A percentile compares a stretch with the other conserved stretches of the same genome.
These are phyloP conservation scores for Phlogophora meticulosa DNA, from an alignment of 2,888 invertebrate species.

Conservation along the genomic window DNA sequence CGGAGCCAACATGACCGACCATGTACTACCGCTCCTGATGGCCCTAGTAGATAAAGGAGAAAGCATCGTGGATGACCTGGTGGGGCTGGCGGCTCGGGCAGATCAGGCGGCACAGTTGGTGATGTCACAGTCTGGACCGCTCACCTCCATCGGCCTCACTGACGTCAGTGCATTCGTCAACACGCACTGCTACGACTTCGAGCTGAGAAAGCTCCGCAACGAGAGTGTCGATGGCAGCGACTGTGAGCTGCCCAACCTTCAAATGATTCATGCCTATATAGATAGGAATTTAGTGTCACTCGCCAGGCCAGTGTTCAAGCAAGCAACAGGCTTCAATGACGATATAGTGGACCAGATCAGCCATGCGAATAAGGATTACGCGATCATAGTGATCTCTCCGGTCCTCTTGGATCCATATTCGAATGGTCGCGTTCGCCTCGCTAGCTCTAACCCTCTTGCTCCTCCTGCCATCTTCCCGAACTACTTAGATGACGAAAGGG, in stretches of 20 bases:
- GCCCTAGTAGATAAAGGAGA: slow-evolving; percentile 67
- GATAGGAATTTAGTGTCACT: slow-evolving; percentile 64
- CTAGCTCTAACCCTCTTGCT: slow-evolving; percentile 68
- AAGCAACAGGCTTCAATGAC: slow-evolving; percentile 58
- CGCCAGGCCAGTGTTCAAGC: slow-evolving; percentile 55
- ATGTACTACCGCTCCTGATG: slow-evolving; percentile 71
- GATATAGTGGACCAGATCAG: slow-evolving; percentile 69
- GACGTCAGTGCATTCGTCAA: slow-evolving; percentile 76
- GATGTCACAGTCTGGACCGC: slow-evolving; percentile 64
- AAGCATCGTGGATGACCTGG: slow-evolving; percentile 36
- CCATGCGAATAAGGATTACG: slow-evolving; percentile 66
- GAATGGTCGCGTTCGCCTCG: slow-evolving; percentile 74
- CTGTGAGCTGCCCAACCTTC: slow-evolving; percentile 76
- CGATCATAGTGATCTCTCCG: slow-evolving; percentile 71
- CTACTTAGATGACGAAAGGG: slow-evolving; percentile 73
- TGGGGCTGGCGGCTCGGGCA: slow-evolving; percentile 27
- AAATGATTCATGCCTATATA: slow-evolving; percentile 74
- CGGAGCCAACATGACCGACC: slow-evolving; percentile 78
- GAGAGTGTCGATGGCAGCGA: slow-evolving; percentile 62
- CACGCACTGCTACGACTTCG: slow-evolving; percentile 75
- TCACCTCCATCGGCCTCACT: slow-evolving; percentile 77
- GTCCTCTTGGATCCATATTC: slow-evolving; percentile 75
- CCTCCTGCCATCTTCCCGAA: slow-evolving; percentile 76
- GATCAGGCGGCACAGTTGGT: slow-evolving; percentile 64
- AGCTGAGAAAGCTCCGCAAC: slow-evolving; percentile 61